Evolutionary conservation across 2,888 invertebrate species (phyloP).

Genomic region (Gisinianus flammeolus): DNA sequence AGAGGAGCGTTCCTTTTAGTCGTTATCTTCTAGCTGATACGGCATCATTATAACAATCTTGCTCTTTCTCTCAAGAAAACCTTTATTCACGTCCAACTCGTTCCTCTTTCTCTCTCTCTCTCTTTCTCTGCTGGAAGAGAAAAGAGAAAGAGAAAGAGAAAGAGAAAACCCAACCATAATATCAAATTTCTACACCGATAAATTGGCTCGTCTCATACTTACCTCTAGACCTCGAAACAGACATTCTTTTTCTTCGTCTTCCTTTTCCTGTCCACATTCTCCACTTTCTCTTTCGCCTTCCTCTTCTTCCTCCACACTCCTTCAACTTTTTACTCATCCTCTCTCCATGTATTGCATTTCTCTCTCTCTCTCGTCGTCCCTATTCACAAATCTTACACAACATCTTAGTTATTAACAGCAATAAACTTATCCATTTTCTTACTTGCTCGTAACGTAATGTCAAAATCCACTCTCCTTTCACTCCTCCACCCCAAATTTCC

Average conservation of each 20-base stretch:
- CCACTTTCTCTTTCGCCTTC: not conserved
- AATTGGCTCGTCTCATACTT: slow-evolving; percentile 30
- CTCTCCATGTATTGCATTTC: not conserved
- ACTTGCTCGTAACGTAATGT: too few species aligned
- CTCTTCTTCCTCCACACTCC: not conserved
- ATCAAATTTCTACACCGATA: slow-evolving; percentile 38
- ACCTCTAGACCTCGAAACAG: not conserved
- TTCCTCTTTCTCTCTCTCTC: not conserved
- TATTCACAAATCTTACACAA: not conserved
- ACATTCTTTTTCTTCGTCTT: not conserved
- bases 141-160: not conserved
- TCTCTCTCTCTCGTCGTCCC: not conserved
- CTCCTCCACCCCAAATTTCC: too few species aligned
- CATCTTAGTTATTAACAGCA: not conserved
- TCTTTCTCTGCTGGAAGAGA: not conserved
- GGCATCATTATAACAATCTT: slow-evolving; percentile 41
- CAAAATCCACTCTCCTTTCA: too few species aligned
- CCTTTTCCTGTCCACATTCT: slow-evolving; percentile 3
- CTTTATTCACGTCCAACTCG: slow-evolving; percentile 7
- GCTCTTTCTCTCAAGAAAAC: slow-evolving; percentile 12
- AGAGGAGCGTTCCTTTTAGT: slow-evolving; percentile 14
- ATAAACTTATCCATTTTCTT: not conserved
- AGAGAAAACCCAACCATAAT: slow-evolving; percentile 13
- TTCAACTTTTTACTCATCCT: slow-evolving; percentile 11
- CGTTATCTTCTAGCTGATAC: slow-evolving; percentile 39